Conservation (phyloP, 2,888 invertebrate genomes). For the Steinernema carpocapsae region DNA sequence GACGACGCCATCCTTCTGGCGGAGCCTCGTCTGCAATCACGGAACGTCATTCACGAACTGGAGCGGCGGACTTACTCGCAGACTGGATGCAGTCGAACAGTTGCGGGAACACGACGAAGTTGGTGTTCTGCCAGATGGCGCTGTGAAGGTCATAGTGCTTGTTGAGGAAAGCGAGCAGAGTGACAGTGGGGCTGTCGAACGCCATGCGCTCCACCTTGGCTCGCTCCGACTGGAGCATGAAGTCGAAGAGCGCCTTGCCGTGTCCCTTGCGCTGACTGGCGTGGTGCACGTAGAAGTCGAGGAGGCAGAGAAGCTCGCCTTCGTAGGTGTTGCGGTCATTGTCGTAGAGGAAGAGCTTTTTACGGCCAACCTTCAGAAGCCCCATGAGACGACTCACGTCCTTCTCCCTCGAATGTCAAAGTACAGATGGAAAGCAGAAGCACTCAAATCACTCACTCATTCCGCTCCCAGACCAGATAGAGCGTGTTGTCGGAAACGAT, state of each 20-base stretch:
- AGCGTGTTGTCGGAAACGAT: slow-evolving; percentile 52
- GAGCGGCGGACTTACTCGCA: slow-evolving; percentile 34
- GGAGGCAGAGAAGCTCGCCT: slow-evolving; percentile 82
- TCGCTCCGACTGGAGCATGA: slow-evolving; percentile 76
- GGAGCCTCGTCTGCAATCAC: slow-evolving; percentile 46
- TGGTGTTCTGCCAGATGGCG: slow-evolving; percentile 83
- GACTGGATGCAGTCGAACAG: slow-evolving; percentile 74
- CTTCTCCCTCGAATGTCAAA: slow-evolving; percentile 48
- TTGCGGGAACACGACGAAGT: slow-evolving; percentile 84
- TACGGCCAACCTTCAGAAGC: slow-evolving; percentile 85
- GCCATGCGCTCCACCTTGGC: slow-evolving; percentile 72
- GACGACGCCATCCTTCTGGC: slow-evolving; percentile 66
- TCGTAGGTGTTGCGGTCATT: slow-evolving; percentile 60
- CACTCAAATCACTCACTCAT: slow-evolving; percentile 48
- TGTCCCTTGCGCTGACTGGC: slow-evolving; percentile 83
- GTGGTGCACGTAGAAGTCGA: slow-evolving; percentile 89
- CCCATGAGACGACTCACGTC: slow-evolving; percentile 74
- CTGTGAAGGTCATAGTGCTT: slow-evolving; percentile 80
- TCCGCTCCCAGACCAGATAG: slow-evolving; percentile 61
- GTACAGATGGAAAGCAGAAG: too few species aligned
- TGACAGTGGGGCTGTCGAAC: slow-evolving; percentile 88
- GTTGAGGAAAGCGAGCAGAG: slow-evolving; percentile 82
- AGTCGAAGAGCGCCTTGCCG: slow-evolving; percentile 83
- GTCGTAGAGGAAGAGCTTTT: slow-evolving; percentile 80
- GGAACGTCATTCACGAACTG: neutral